Conservation (phyloP, 2,797 vertebrate species). For the Falco biarmicus region DNA sequence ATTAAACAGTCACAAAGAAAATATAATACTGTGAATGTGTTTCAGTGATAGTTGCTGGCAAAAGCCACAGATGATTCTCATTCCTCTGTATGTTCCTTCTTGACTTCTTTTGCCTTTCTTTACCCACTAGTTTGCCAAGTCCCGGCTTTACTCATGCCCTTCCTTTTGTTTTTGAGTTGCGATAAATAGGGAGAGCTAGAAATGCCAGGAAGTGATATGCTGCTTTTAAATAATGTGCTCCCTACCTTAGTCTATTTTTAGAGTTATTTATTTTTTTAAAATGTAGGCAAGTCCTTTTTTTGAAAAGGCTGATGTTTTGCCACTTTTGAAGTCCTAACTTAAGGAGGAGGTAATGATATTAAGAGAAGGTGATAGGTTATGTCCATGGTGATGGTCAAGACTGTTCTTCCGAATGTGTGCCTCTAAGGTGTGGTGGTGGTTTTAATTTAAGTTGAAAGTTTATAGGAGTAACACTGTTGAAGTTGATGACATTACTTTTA, state of each 20-base stretch:
- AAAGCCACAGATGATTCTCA: neutral
- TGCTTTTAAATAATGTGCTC: neutral
- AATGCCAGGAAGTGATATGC: slow-evolving; percentile 19
- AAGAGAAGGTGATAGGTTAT: neutral
- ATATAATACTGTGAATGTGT: neutral
- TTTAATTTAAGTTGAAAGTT: neutral
- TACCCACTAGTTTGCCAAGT: neutral
- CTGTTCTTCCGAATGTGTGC: neutral
- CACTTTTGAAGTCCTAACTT: neutral
- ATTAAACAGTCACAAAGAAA: neutral
- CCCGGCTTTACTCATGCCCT: neutral
- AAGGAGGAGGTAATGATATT: neutral
- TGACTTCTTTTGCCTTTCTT: neutral
- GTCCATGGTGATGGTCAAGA: neutral
- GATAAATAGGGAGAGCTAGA: neutral
- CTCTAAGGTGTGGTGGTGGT: neutral
- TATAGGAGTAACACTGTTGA: neutral
- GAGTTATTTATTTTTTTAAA: neutral
- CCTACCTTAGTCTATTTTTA: neutral
- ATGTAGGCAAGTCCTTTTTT: neutral
- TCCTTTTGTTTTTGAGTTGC: slow-evolving; percentile 29
- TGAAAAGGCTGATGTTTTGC: neutral
- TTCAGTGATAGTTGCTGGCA: neutral
- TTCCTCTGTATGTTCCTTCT: neutral
- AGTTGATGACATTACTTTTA: neutral